These are phyloP conservation scores for Bombus sibiricus DNA, from an alignment of 1,140 invertebrate species.

Conservation along the genomic window DNA sequence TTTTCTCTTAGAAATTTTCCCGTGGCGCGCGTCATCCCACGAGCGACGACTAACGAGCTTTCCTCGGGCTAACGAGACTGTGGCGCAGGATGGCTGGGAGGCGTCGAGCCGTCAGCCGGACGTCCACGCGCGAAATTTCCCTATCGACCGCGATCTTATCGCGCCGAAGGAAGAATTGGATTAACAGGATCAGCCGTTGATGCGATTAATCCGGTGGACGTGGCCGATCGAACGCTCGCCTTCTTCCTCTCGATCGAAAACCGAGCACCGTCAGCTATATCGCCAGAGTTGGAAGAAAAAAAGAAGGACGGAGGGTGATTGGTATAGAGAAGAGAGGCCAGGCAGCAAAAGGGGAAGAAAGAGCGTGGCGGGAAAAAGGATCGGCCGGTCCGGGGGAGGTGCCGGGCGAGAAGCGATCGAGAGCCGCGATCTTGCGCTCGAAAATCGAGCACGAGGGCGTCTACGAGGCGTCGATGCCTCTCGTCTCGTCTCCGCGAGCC, in stretches of 20 bases:
- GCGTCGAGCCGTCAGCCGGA: not conserved
- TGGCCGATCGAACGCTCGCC: slow-evolving; percentile 30
- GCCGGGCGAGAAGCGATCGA: slow-evolving; percentile 57
- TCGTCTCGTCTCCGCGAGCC: slow-evolving; percentile 24
- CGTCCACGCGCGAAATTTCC: slow-evolving; percentile 30
- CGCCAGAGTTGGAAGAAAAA: not conserved
- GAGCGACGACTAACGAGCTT: not conserved
- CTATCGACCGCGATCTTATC: slow-evolving; percentile 48
- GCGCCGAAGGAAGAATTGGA: slow-evolving; percentile 73
- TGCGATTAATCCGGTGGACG: slow-evolving; percentile 65
- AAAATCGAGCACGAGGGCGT: slow-evolving; percentile 60
- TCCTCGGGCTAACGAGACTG: not conserved
- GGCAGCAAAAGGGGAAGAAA: too few species aligned
- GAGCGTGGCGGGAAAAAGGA: not conserved
- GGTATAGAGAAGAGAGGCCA: not conserved
- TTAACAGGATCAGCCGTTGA: slow-evolving; percentile 70
- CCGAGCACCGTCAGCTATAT: not conserved
- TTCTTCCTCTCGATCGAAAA: slow-evolving; percentile 31
- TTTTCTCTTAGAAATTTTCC: too few species aligned
- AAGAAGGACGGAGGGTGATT: not conserved
- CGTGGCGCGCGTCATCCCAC: not conserved
- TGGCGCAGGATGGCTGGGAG: not conserved
- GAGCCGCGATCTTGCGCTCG: slow-evolving; percentile 37
- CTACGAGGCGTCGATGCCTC: slow-evolving; percentile 50
- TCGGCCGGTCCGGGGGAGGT: slow-evolving; percentile 27